Conservation (phyloP, 2,888 invertebrate species). For the Andrena minutula region DNA sequence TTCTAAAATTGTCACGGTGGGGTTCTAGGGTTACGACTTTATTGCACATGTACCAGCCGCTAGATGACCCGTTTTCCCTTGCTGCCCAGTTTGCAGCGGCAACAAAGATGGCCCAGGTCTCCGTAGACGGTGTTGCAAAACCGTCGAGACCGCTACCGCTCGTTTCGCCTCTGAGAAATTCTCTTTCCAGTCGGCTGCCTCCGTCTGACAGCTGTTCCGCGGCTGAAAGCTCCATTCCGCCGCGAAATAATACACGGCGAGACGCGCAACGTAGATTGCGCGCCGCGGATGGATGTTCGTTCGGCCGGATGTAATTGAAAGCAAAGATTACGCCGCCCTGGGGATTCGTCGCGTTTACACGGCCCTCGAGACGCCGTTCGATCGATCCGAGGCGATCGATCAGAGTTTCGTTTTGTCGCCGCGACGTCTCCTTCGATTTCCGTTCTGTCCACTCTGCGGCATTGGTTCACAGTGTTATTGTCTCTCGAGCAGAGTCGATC, state of each 20-base stretch:
- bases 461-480: not conserved
- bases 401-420: not conserved
- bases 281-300: slow-evolving; percentile 23
- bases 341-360: not conserved
- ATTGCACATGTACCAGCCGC: too few species aligned
- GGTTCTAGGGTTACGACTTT: too few species aligned
- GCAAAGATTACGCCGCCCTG: slow-evolving; percentile 17
- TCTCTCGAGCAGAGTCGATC: too few species aligned
- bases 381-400: not conserved
- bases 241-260: slow-evolving; percentile 36
- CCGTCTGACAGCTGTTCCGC: slow-evolving; percentile 56
- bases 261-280: slow-evolving; percentile 16
- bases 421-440: slow-evolving; percentile 15
- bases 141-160: slow-evolving; percentile 61
- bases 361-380: not conserved
- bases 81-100: slow-evolving; percentile 32
- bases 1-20: too few species aligned
- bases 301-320: slow-evolving; percentile 25
- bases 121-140: slow-evolving; percentile 59
- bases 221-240: slow-evolving; percentile 54
- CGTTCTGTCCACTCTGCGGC: not conserved
- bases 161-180: slow-evolving; percentile 53
- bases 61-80: slow-evolving; percentile 4
- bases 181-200: slow-evolving; percentile 56
- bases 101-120: slow-evolving; percentile 36